phyloP scores from a whole-genome alignment of 2,797 vertebrate species.

The Danio jaintianensis region DNA sequence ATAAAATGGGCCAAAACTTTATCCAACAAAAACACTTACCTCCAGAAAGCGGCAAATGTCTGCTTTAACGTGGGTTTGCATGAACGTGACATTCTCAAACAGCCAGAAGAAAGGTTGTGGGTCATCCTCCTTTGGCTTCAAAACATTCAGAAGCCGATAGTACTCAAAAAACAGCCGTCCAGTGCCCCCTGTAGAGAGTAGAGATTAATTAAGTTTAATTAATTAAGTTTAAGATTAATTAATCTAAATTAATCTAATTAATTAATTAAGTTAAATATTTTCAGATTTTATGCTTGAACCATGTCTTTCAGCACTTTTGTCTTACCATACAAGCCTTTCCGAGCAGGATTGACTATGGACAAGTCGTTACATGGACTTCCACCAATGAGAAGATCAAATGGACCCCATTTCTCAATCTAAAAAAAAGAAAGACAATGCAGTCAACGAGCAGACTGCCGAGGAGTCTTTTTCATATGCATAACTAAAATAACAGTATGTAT shows the following conservation, averaged over 20 bases:
- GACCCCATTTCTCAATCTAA: constrained; percentile 90
- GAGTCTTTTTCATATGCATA: background rate
- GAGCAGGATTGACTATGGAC: constrained; percentile 86
- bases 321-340: constrained; percentile 91
- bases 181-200: constrained; percentile 81
- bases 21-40: constrained; percentile 70
- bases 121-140: constrained; percentile 87
- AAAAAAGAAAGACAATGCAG: background rate
- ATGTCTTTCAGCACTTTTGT: no score
- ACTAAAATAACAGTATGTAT: background rate
- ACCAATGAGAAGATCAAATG: constrained; percentile 93
- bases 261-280: no score
- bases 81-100: constrained; percentile 93
- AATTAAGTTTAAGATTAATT: no score
- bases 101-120: constrained; percentile 93
- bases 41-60: constrained; percentile 94
- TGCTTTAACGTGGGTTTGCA: constrained; percentile 87
- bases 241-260: no score
- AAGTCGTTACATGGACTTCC: constrained; percentile 93
- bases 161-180: constrained; percentile 93
- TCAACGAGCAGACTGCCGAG: background rate
- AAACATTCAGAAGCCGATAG: constrained; percentile 87
- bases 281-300: background rate
- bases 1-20: background rate
- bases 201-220: background rate